These are phyloP conservation scores for Poeciliopsis retropinna DNA, from an alignment of 2,113 vertebrate genomes.

Conservation along the genomic window DNA sequence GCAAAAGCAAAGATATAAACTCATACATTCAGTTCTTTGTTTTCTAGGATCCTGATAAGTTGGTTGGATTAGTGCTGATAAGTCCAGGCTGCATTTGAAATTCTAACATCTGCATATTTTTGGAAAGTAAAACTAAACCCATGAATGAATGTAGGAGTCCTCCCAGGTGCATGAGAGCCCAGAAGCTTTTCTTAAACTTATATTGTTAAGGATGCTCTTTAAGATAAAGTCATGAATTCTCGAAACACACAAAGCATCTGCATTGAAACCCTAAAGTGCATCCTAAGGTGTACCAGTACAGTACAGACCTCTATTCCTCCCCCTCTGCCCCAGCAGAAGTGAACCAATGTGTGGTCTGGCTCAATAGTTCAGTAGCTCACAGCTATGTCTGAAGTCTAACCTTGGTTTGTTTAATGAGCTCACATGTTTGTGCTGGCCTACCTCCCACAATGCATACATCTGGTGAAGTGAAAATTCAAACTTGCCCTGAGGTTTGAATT, in stretches of 20 bases:
- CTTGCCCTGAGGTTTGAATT: slow-evolving; percentile 34
- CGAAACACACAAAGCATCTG: slow-evolving; percentile 34
- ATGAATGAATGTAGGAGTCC: not conserved
- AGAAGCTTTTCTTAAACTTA: not conserved
- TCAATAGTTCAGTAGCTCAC: slow-evolving; percentile 21
- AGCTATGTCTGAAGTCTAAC: slow-evolving; percentile 31
- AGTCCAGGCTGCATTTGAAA: slow-evolving; percentile 46
- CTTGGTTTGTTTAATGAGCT: slow-evolving; percentile 23
- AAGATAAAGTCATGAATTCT: slow-evolving; percentile 25
- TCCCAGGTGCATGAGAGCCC: not conserved
- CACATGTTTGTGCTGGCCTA: slow-evolving; percentile 11
- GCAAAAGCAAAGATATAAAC: not conserved
- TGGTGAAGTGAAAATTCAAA: slow-evolving; percentile 4
- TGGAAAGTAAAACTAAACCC: slow-evolving; percentile 43
- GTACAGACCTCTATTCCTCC: slow-evolving; percentile 6
- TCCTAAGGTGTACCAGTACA: slow-evolving; percentile 43
- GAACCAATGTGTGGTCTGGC: slow-evolving; percentile 17
- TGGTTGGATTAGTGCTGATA: slow-evolving; percentile 50
- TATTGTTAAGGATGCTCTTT: slow-evolving; percentile 4
- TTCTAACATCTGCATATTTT: slow-evolving; percentile 56
- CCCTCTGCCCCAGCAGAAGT: slow-evolving; percentile 19
- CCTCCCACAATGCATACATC: not conserved
- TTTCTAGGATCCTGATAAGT: slow-evolving; percentile 1
- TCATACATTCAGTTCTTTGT: not conserved
- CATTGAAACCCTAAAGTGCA: slow-evolving; percentile 40